Conservation (phyloP, 2,888 invertebrate species). For the Morpho achilles region DNA sequence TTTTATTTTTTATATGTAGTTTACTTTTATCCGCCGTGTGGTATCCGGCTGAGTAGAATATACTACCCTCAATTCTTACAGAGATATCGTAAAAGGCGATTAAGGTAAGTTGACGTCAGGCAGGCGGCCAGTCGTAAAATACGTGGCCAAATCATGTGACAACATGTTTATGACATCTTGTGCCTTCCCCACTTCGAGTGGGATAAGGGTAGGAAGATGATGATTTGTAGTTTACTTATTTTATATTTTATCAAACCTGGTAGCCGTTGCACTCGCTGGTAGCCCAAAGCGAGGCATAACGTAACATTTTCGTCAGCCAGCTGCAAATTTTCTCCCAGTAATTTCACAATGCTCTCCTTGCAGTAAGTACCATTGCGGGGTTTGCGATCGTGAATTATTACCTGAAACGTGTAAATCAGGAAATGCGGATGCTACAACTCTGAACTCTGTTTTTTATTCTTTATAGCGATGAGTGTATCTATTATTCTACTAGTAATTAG, state of each 20-base stretch:
- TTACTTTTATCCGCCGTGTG: too few relatives aligned
- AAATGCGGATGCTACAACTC: slow-evolving; percentile 9
- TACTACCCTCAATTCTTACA: too few relatives aligned
- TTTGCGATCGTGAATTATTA: slow-evolving; percentile 72
- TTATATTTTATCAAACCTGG: slow-evolving; percentile 47
- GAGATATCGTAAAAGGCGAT: too few relatives aligned
- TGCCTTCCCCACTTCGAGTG: too few relatives aligned
- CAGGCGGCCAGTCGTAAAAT: too few relatives aligned
- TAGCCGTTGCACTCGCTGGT: slow-evolving; percentile 68
- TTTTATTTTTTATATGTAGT: too few relatives aligned
- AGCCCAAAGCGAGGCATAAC: slow-evolving; percentile 68
- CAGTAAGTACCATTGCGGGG: slow-evolving; percentile 72
- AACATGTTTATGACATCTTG: too few relatives aligned
- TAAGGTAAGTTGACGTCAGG: too few relatives aligned
- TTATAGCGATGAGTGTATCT: neutral
- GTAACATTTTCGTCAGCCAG: slow-evolving; percentile 72
- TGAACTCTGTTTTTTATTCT: neutral
- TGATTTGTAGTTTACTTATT: too few relatives aligned
- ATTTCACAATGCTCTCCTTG: slow-evolving; percentile 70
- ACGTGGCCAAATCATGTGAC: too few relatives aligned
- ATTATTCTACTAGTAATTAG: neutral
- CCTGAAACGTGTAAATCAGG: slow-evolving; percentile 41
- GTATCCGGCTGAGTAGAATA: too few relatives aligned
- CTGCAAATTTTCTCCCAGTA: slow-evolving; percentile 68
- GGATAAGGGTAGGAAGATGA: too few relatives aligned